Evolutionary conservation across 1,140 invertebrate species (phyloP).

Genomic region (Tetramorium parvispinum): DNA sequence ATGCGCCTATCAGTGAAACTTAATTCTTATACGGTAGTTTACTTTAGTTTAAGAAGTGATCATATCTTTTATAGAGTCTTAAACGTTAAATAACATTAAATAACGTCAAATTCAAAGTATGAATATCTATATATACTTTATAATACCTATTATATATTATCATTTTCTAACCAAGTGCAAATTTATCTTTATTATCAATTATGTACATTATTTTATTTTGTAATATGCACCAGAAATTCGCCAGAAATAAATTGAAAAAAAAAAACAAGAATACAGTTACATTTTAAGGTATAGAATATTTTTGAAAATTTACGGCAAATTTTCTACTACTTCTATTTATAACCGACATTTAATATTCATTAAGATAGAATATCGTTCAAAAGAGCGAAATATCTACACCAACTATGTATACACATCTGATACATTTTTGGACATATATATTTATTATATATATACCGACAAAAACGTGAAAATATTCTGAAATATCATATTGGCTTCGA

Average conservation of each 20-base stretch:
- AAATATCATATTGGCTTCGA: neutral
- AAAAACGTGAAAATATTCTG: neutral
- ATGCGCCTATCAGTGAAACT: constrained; percentile 52
- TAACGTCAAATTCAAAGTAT: neutral
- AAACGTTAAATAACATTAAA: neutral
- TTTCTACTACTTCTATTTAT: neutral
- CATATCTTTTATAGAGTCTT: neutral
- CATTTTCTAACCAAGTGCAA: too few species aligned
- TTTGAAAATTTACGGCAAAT: neutral
- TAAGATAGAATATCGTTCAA: constrained; percentile 10
- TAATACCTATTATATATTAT: too few species aligned
- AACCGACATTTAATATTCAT: constrained; percentile 18
- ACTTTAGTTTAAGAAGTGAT: neutral
- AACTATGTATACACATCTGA: neutral
- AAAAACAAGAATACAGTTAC: neutral
- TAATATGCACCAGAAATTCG: neutral
- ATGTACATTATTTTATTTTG: too few species aligned
- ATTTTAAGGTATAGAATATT: neutral
- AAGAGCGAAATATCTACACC: neutral
- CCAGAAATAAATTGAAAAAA: neutral
- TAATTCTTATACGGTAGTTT: constrained; percentile 28
- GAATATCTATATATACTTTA: neutral
- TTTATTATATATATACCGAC: neutral
- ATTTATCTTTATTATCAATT: too few species aligned
- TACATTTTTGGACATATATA: constrained; percentile 20